Base-by-base conservation (phyloP, 2,113 vertebrate genomes). In the Protobothrops mucrosquamatus region DNA sequence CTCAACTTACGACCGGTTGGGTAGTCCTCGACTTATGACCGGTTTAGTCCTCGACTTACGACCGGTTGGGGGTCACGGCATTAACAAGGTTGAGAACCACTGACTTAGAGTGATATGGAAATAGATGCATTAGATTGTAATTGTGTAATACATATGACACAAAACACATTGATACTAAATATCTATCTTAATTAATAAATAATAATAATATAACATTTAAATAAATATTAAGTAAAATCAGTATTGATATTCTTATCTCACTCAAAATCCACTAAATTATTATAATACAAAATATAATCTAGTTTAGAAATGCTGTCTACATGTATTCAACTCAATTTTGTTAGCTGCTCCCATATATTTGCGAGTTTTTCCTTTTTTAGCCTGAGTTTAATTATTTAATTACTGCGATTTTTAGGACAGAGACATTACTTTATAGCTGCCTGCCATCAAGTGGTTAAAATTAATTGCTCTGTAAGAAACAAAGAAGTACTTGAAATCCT, bases 311-410 rank as follows among this genome's bases (percentile, higher is more conserved):
- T 56, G 43, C 20, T 81, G 59, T 85, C 26, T 88, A 93, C 10
- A 20, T 81, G n/a, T 89, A 92, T 95, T 93, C 89, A 93, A 29
- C 87, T 90, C 54, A 89, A 29, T 52, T 74, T 74, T 34, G 59
- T 94, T 86, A 61, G 0, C 0, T 85, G 85, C 57, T 88, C 85
- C 0, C 23, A 46, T 43, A 46, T 10, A 61, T 86, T 9, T 86
- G 55, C 15, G 59, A 61, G 5, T 6, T 91, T 15, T n/a, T 61
- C 18, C n/a, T 89, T 93, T 93, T 89, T 3, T 24, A 1, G 39
- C 29, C 93, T 94, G 88, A 55, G 1, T 52, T 93, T 85, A 51
- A 9, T 43, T n/a, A 4, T 91, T 91, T 8, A 64, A 64, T 64
- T 69, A 69, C 61, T n/a, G 12, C 2, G 0, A 6, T 9, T 39